Conservation (phyloP, 1,140 invertebrate genomes). For the Heliothis virescens region DNA sequence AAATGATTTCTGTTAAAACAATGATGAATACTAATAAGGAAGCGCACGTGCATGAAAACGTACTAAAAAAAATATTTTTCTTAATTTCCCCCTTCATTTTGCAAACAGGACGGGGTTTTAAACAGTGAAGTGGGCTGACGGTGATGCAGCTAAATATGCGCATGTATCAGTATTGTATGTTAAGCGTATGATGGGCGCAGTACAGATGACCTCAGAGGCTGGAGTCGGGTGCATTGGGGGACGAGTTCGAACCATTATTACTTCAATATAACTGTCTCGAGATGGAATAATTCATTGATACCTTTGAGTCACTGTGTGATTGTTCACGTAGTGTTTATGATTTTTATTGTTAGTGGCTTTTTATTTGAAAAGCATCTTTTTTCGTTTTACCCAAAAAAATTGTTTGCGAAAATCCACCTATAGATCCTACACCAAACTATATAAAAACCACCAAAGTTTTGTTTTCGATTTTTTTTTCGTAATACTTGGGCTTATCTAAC, state of each 20-base stretch:
- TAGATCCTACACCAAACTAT: no score
- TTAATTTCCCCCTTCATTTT: conserved; percentile 57
- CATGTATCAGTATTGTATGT: conserved; percentile 76
- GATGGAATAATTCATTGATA: conserved; percentile 35
- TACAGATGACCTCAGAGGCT: conserved; percentile 66
- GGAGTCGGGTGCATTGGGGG: conserved; percentile 18
- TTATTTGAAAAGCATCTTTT: no score
- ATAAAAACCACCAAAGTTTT: no score
- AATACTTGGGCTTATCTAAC: no score
- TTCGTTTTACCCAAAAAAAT: no score
- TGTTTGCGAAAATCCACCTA: no score
- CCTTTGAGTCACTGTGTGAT: not conserved
- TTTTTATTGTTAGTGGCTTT: not conserved
- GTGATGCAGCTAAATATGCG: conserved; percentile 68
- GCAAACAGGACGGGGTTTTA: conserved; percentile 59
- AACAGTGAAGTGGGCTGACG: conserved; percentile 57
- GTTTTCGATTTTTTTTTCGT: no score
- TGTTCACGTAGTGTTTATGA: not conserved
- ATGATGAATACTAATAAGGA: conserved; percentile 9
- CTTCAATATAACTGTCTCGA: conserved; percentile 18
- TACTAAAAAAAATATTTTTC: conserved; percentile 20
- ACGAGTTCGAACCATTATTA: conserved; percentile 31
- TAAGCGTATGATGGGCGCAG: conserved; percentile 57
- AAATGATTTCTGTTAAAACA: not conserved
- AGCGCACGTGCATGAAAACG: conserved; percentile 21